Evolutionary conservation across 1,140 invertebrate species (phyloP).

Genomic region (Hyphantria cunea): DNA sequence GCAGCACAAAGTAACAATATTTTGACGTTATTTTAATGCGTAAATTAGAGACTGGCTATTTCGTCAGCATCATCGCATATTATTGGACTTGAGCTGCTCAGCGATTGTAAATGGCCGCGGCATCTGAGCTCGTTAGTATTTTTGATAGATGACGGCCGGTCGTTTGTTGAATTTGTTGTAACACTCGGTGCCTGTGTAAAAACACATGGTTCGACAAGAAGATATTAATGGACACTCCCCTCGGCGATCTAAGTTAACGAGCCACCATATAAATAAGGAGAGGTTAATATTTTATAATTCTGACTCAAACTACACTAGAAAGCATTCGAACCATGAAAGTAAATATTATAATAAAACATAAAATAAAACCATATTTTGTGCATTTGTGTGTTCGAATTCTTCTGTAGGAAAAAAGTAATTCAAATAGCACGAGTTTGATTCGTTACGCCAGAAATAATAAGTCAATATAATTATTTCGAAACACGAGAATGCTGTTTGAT

Average conservation of each 20-base stretch:
- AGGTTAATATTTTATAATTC: constrained; percentile 50
- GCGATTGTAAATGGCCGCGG: constrained; percentile 73
- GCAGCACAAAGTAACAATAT: constrained; percentile 42
- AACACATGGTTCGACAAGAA: constrained; percentile 73
- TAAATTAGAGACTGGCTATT: constrained; percentile 66
- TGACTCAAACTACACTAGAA: constrained; percentile 36
- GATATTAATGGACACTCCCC: constrained; percentile 75
- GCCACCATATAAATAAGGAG: constrained; percentile 74
- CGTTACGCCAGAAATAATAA: constrained; percentile 23
- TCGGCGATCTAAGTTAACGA: constrained; percentile 78
- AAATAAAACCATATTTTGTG: no score
- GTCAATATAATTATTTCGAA: constrained; percentile 24
- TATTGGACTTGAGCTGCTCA: constrained; percentile 58
- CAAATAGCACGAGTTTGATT: neutral
- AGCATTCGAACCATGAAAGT: constrained; percentile 3
- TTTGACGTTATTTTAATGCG: constrained; percentile 48
- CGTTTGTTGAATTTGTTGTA: constrained; percentile 77
- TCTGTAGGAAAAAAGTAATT: no score
- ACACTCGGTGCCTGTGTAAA: constrained; percentile 68
- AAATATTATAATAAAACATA: constrained; percentile 18
- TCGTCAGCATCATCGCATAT: constrained; percentile 67
- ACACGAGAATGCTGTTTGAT: constrained; percentile 21
- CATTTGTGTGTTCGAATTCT: no score
- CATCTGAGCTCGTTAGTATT: constrained; percentile 77
- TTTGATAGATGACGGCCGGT: constrained; percentile 79